Conservation (phyloP, 2,113 vertebrate genomes). For the Gadus chalcogrammus region DNA sequence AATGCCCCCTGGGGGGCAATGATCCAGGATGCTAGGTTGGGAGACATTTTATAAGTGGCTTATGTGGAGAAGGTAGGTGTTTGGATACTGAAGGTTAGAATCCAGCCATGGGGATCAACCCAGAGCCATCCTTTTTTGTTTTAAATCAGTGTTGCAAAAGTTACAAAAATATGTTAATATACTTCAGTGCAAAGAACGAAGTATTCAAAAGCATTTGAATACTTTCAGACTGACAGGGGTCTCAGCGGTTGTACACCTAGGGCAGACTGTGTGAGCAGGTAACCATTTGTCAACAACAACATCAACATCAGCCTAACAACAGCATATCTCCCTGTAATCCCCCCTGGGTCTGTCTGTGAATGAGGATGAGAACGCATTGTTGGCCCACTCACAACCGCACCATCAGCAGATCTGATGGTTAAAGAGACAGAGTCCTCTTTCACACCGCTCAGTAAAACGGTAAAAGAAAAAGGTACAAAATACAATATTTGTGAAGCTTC, state of each 20-base stretch:
- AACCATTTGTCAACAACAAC: constrained; percentile 15
- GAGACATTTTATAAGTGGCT: too few relatives aligned
- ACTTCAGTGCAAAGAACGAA: too few relatives aligned
- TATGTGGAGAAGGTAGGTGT: too few relatives aligned
- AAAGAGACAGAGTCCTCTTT: constrained; percentile 32
- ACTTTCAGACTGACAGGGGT: too few relatives aligned
- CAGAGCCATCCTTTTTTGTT: too few relatives aligned
- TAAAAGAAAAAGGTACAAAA: background rate
- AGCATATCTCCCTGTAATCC: background rate
- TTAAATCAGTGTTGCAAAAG: too few relatives aligned
- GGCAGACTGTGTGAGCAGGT: background rate
- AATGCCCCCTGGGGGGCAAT: too few relatives aligned
- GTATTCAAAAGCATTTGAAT: too few relatives aligned
- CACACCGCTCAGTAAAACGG: constrained; percentile 1
- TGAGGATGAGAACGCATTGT: constrained; percentile 42
- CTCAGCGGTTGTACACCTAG: background rate
- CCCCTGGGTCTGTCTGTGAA: constrained; percentile 25
- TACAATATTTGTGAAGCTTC: background rate
- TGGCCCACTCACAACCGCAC: constrained; percentile 41
- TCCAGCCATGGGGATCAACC: too few relatives aligned
- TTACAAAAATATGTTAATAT: too few relatives aligned
- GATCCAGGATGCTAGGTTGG: too few relatives aligned
- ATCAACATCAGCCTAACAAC: constrained; percentile 13
- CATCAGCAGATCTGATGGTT: constrained; percentile 50
- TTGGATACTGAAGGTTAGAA: too few relatives aligned